Percentiles rank a stretch among this genome's conserved stretches.
Conservation (phyloP, 2,113 vertebrate genomes). For the Haplochromis vanheusdeni region DNA sequence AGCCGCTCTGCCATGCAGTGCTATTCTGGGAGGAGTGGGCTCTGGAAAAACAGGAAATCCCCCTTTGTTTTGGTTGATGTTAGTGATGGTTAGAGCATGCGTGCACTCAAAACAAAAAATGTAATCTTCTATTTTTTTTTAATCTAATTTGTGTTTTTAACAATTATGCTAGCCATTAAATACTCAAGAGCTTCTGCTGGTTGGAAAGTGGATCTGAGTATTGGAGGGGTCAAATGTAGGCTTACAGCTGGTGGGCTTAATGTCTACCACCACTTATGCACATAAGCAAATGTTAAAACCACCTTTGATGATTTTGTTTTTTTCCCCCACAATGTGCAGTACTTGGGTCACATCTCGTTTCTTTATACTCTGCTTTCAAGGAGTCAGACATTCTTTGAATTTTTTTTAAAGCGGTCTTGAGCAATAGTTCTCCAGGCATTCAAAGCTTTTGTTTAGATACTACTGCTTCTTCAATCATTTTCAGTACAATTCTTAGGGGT, state of each 20-base stretch:
- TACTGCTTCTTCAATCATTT: not conserved
- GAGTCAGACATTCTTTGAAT: not conserved
- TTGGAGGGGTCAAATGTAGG: not conserved
- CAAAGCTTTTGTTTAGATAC: not conserved
- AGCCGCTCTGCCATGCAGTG: conserved; percentile 26
- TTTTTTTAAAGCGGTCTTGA: not conserved
- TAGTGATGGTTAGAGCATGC: not conserved
- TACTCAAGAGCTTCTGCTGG: not conserved
- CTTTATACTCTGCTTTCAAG: not conserved
- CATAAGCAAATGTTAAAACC: not conserved
- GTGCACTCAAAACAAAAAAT: not conserved
- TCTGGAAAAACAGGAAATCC: conserved; percentile 67
- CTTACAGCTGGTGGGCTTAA: conserved; percentile 20
- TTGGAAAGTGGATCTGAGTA: conserved; percentile 13
- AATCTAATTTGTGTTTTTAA: not conserved
- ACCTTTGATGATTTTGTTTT: not conserved
- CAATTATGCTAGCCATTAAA: not conserved
- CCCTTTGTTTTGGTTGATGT: conserved; percentile 45
- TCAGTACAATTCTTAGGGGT: not conserved
- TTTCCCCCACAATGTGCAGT: not conserved
- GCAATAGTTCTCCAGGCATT: not conserved
- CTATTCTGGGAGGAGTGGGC: conserved; percentile 60
- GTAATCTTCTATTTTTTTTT: not conserved
- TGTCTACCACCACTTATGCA: not conserved
- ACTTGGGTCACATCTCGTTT: not conserved